Evolutionary conservation across 2,113 vertebrate species (phyloP).

Genomic region (Forbesichthys agassizii): DNA sequence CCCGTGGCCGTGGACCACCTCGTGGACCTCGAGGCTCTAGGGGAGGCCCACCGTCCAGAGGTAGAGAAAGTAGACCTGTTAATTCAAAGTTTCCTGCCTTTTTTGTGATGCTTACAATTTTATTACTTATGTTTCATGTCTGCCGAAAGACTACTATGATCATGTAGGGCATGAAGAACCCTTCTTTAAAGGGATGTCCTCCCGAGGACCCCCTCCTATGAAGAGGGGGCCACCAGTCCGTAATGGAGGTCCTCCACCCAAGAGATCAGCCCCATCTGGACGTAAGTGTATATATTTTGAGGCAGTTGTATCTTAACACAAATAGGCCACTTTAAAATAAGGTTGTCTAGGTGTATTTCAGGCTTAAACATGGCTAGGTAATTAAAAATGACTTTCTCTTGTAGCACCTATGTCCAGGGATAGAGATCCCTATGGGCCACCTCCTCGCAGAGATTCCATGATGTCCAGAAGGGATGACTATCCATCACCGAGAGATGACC

Average conservation of each 20-base stretch:
- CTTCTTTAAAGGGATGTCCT: conserved; percentile 84
- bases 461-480: conserved; percentile 95
- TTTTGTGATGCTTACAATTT: not conserved
- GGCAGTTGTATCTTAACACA: not conserved
- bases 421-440: conserved; percentile 91
- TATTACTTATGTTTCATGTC: conserved; percentile 36
- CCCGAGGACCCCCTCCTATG: conserved; percentile 91
- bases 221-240: conserved; percentile 93
- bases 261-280: conserved; percentile 90
- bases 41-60: conserved; percentile 89
- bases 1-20: conserved; percentile 88
- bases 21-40: conserved; percentile 86
- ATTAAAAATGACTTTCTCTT: conserved; percentile 15
- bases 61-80: conserved; percentile 57
- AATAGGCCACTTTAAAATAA: not conserved
- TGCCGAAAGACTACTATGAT: conserved; percentile 62
- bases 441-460: conserved; percentile 89
- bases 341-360: too few relatives aligned
- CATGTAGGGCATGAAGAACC: conserved; percentile 65
- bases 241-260: conserved; percentile 93
- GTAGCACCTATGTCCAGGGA: conserved; percentile 90
- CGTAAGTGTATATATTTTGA: conserved; percentile 68
- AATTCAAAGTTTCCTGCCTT: not conserved
- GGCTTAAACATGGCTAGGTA: not conserved
- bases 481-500: conserved; percentile 93